Percentiles rank a stretch among this genome's conserved stretches.
Evolutionary conservation across 1,140 invertebrate genomes (phyloP).

Genomic region (Anastatus disparis): DNA sequence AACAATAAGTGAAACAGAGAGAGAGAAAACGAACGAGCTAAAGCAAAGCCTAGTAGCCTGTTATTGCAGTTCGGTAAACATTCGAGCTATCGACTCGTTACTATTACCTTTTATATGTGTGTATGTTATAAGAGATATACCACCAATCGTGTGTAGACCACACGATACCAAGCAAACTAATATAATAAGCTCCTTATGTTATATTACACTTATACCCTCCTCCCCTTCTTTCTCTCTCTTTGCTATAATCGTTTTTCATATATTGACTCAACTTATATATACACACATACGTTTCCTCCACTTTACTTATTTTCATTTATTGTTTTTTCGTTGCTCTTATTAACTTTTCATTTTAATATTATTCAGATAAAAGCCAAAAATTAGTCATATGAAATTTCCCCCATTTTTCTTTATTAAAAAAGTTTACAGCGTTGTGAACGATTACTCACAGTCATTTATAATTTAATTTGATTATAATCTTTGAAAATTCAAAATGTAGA

Average conservation of each 20-base stretch:
- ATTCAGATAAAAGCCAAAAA: no score
- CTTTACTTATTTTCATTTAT: no score
- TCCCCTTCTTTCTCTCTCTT: neutral
- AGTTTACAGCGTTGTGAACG: no score
- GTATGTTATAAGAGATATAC: no score
- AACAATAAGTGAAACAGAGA: slow-evolving; percentile 5
- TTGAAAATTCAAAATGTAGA: no score
- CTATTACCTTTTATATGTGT: no score
- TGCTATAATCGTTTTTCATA: neutral
- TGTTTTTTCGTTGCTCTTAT: no score
- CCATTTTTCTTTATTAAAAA: no score
- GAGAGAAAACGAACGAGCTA: neutral
- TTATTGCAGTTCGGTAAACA: slow-evolving; percentile 58
- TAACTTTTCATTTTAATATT: no score
- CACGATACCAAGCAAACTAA: slow-evolving; percentile 48
- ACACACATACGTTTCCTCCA: neutral
- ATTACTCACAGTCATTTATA: no score
- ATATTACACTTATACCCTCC: slow-evolving; percentile 15
- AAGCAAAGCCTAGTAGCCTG: slow-evolving; percentile 41
- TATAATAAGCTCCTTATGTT: slow-evolving; percentile 53
- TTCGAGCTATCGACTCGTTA: slow-evolving; percentile 53
- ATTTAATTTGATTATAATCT: no score
- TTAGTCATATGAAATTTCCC: no score
- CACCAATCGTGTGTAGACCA: neutral
- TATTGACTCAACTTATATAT: neutral